These are phyloP conservation scores for Scaptodrosophila lebanonensis DNA, from an alignment of 1,140 invertebrate species.

Conservation along the genomic window DNA sequence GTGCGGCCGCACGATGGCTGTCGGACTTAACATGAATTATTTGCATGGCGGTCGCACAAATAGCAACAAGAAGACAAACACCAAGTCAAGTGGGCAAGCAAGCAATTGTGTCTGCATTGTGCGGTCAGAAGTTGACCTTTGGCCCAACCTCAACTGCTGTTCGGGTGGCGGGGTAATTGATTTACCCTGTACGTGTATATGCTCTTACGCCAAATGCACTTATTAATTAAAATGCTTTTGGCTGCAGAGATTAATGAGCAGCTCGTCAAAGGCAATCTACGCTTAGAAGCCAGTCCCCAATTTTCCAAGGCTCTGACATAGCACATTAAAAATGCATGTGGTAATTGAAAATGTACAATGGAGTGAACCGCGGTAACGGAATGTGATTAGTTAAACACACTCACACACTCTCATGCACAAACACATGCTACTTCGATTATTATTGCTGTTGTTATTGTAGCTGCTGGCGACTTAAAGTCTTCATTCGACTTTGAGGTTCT, in stretches of 20 bases:
- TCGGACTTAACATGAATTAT: slow-evolving; percentile 62
- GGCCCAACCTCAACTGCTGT: slow-evolving; percentile 16
- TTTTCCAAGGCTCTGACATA: not conserved
- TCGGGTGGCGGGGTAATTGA: slow-evolving; percentile 48
- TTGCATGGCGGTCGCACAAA: slow-evolving; percentile 47
- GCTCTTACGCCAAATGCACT: slow-evolving; percentile 14
- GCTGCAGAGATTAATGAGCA: slow-evolving; percentile 31
- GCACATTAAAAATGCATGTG: slow-evolving; percentile 46
- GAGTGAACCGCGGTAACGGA: not conserved
- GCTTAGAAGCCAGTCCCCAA: not conserved
- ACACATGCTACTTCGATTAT: slow-evolving; percentile 4
- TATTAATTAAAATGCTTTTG: slow-evolving; percentile 50
- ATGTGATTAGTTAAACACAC: slow-evolving; percentile 11
- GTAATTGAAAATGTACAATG: slow-evolving; percentile 32
- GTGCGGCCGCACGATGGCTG: slow-evolving; percentile 1
- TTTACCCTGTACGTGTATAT: slow-evolving; percentile 35
- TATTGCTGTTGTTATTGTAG: not conserved
- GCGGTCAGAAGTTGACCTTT: slow-evolving; percentile 44
- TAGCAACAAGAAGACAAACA: slow-evolving; percentile 12
- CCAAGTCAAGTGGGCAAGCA: not conserved
- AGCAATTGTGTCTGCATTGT: slow-evolving; percentile 24
- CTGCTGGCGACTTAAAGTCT: too few relatives aligned
- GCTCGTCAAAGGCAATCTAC: slow-evolving; percentile 4
- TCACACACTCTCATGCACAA: slow-evolving; percentile 3
- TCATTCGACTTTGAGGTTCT: too few relatives aligned